These are phyloP conservation scores for Gnathonemus longibarbis DNA, from an alignment of 2,113 vertebrate genomes.

Conservation along the genomic window DNA sequence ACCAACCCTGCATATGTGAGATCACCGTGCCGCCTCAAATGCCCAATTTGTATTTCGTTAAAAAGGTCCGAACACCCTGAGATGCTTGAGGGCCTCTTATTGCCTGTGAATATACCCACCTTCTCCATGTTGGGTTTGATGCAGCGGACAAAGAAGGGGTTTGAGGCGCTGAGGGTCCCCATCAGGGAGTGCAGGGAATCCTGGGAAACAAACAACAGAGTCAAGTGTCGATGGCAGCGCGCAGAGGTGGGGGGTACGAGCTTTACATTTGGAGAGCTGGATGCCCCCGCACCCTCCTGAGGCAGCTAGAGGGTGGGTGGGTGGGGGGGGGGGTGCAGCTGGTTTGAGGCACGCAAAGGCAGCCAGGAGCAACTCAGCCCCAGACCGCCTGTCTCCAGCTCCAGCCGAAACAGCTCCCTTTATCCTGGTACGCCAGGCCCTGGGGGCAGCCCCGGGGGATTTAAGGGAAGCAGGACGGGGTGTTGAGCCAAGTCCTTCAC, in stretches of 20 bases:
- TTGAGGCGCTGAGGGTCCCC: conserved; percentile 80
- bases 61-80: neutral
- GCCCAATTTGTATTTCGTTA: neutral
- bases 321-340: neutral
- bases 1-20: neutral
- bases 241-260: neutral
- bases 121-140: conserved; percentile 89
- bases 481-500: conserved; percentile 50
- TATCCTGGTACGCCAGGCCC: conserved; percentile 45
- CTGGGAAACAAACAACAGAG: conserved; percentile 50
- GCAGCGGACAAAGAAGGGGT: conserved; percentile 89
- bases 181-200: conserved; percentile 86
- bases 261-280: neutral
- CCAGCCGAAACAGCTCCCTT: conserved; percentile 27
- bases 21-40: neutral
- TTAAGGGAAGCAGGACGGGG: conserved; percentile 50
- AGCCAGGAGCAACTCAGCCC: conserved; percentile 14
- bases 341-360: neutral
- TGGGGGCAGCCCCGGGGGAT: conserved; percentile 54
- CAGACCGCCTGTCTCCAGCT: conserved; percentile 58
- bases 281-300: neutral
- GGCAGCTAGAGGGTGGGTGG: neutral
- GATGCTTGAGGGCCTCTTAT: neutral
- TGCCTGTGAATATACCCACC: conserved; percentile 49
- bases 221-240: neutral